Base-by-base conservation (phyloP, 2,797 vertebrate species). In the Sarcophilus harrisii region DNA sequence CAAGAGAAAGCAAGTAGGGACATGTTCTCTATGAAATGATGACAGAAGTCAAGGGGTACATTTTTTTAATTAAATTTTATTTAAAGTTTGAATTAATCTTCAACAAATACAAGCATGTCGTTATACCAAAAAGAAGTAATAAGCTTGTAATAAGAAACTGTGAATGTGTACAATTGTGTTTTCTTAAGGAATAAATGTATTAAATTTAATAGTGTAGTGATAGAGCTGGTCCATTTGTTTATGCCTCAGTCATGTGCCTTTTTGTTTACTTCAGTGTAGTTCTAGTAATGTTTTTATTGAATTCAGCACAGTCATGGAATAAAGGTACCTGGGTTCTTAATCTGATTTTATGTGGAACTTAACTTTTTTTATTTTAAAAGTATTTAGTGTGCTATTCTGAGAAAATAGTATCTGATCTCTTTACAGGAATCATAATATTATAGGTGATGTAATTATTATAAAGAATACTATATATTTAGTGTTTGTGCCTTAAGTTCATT, bases 291-390 rank as follows among this genome's bases (percentile, higher is more conserved):
- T 95, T 96, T 81, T 28, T 92, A 49, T 91, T 92, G 57, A 24
- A 58, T 59, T 0, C 90, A 89, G 60, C 73, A 96, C 57, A 94
- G 29, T 91, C 57, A 93, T 91, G 18, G 27, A 60, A 93, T 91
- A 94, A 91, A 52, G 54, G 96, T 91, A 58, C 57, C 38, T 55
- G 29, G 24, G 38, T 93, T 94, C 58, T 92, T 60, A 95, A 94
- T 91, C 92, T 96, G 91, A 92, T 92, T 91, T 91, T 95, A 1
- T 90, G 24, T 90, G 24, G 16, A 90, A 73, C 30, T 95, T 95
- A 90, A 73, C 30, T 95, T 95, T 92, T 38, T 60, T 95, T 97
- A 92, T 96, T 96, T 96, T 92, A 92, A 45, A 81, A 94, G 58
- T 95, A 38, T 4, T 21, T 92, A 10, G 27, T 93, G 94, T 93